phyloP scores from a whole-genome alignment of 1,140 invertebrate species.

The Drosophila suzukii region DNA sequence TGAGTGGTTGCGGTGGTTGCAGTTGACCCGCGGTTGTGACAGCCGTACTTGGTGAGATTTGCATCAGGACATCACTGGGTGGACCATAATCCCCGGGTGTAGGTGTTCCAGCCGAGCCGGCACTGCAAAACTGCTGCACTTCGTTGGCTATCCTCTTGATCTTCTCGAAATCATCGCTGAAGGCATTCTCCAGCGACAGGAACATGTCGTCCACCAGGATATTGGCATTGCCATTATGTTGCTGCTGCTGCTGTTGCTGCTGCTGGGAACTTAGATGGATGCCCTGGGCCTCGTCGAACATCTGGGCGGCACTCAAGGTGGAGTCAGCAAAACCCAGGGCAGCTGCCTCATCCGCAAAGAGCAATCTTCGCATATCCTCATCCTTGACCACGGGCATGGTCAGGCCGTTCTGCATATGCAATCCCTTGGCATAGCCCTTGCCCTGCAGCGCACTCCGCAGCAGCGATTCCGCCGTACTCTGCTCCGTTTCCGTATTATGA shows the following conservation, averaged over 20 bases:
- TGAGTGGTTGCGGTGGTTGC: conserved; percentile 72
- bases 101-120: conserved; percentile 73
- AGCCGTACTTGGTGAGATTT: conserved; percentile 63
- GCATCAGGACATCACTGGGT: conserved; percentile 69
- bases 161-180: conserved; percentile 90
- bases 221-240: conserved; percentile 69
- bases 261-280: conserved; percentile 52
- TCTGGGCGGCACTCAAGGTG: conserved; percentile 70
- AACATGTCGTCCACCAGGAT: conserved; percentile 89
- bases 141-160: conserved; percentile 90
- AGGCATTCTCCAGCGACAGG: conserved; percentile 88
- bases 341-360: conserved; percentile 83
- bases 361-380: conserved; percentile 84
- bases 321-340: conserved; percentile 79
- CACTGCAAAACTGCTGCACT: conserved; percentile 88
- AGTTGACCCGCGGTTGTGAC: conserved; percentile 59
- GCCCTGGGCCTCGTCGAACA: conserved; percentile 79
- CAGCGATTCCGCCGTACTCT: conserved; percentile 89
- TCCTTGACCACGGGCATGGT: conserved; percentile 85
- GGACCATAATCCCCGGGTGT: conserved; percentile 60
- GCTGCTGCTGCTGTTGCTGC: conserved; percentile 61
- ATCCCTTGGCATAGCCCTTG: conserved; percentile 85
- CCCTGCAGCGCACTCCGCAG: conserved; percentile 92
- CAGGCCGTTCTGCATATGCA: conserved; percentile 86
- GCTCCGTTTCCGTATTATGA: conserved; percentile 88